These are phyloP conservation scores for Pterocles orientalis DNA, from an alignment of 2,113 vertebrate species.

Conservation along the genomic window DNA sequence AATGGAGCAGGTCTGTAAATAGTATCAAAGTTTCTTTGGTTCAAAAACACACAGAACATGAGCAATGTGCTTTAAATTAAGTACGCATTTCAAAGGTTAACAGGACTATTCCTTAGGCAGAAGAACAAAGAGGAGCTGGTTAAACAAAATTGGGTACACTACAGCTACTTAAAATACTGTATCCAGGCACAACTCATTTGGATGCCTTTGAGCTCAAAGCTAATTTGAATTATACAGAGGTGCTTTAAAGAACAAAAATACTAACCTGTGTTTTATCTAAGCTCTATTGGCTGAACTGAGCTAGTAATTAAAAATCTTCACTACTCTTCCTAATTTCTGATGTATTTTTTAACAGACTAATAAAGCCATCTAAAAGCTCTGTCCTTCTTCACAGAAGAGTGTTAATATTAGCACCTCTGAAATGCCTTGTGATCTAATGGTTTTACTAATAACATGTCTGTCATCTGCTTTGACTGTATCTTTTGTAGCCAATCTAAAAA, in stretches of 20 bases:
- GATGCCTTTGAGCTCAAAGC: conserved; percentile 49
- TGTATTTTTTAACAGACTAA: neutral
- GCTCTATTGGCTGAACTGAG: conserved; percentile 2
- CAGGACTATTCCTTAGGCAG: conserved; percentile 27
- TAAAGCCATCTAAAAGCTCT: neutral
- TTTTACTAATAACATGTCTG: neutral
- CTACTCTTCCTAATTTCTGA: neutral
- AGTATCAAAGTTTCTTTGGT: conserved; percentile 24
- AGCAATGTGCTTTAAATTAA: conserved; percentile 64
- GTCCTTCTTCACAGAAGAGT: neutral
- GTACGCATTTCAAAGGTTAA: conserved; percentile 45
- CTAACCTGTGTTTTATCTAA: conserved; percentile 6
- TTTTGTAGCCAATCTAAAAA: neutral
- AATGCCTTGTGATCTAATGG: neutral
- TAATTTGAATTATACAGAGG: conserved; percentile 39
- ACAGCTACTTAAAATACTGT: conserved; percentile 34
- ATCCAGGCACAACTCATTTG: conserved; percentile 41
- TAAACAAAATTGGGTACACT: conserved; percentile 29
- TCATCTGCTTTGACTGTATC: neutral
- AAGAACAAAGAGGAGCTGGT: conserved; percentile 51
- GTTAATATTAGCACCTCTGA: neutral
- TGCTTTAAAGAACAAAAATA: conserved; percentile 41
- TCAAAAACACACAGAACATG: conserved; percentile 7
- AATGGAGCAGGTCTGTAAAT: neutral
- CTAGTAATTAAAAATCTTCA: conserved; percentile 46